Conservation (phyloP, 1,140 invertebrate genomes). For the Bombyx mori region ASM3026992v2 NC_085117.1:6729001-6729500, state of each 20-base stretch:
- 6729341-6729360: slow-evolving; percentile 7
- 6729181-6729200: slow-evolving; percentile 17
- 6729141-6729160: slow-evolving; percentile 11
- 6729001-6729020: slow-evolving; percentile 16
- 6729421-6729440: background rate
- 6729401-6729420: background rate
- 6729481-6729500: background rate
- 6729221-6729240: slow-evolving; percentile 9
- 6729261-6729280: background rate
- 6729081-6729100: slow-evolving; percentile 12
- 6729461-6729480: background rate
- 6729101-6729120: slow-evolving; percentile 16
- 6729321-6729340: slow-evolving; percentile 13
- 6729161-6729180: slow-evolving; percentile 14
- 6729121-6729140: slow-evolving; percentile 12
- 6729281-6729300: slow-evolving; percentile 12
- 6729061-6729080: slow-evolving; percentile 17
- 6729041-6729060: slow-evolving; percentile 11
- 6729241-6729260: slow-evolving; percentile 10
- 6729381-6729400: background rate
- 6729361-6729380: slow-evolving; percentile 27
- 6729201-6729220: slow-evolving; percentile 12
- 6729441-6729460: slow-evolving; percentile 1
- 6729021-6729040: slow-evolving; percentile 16
- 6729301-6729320: slow-evolving; percentile 13